Evolutionary conservation across 2,797 vertebrate genomes (phyloP).

Genomic region (Dicrostonyx torquatus): DNA sequence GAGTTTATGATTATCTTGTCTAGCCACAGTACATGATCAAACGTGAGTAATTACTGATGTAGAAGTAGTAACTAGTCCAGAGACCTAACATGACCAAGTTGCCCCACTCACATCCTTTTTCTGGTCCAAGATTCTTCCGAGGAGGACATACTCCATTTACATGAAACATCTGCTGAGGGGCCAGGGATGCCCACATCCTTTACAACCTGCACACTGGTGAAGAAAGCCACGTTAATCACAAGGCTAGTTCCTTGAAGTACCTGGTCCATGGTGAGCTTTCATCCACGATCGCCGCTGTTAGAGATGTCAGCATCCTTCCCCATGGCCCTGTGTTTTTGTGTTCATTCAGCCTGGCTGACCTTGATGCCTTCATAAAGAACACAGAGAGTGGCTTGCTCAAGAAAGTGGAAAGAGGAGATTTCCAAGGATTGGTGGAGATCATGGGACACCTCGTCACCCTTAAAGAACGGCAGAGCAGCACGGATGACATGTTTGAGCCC

Average conservation of each 20-base stretch:
- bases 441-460: constrained; percentile 94
- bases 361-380: constrained; percentile 90
- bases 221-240: background rate
- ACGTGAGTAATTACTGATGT: background rate
- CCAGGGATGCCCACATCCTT: background rate
- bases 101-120: background rate
- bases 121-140: background rate
- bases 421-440: constrained; percentile 89
- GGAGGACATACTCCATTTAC: background rate
- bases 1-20: background rate
- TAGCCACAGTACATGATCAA: background rate
- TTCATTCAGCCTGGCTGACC: constrained; percentile 90
- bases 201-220: background rate
- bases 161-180: background rate
- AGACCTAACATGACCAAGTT: background rate
- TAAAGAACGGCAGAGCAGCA: constrained; percentile 91
- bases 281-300: too few relatives aligned
- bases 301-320: background rate
- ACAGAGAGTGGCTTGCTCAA: constrained; percentile 87
- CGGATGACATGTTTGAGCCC: constrained; percentile 95
- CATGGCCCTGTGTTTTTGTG: constrained; percentile 13
- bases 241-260: too few relatives aligned
- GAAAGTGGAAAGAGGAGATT: constrained; percentile 91
- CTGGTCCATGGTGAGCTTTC: background rate
- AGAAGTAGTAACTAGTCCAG: background rate